Evolutionary conservation across 2,888 invertebrate genomes (phyloP), one percentile per base, ranked within the genome.

Genomic region (Trachelus tabidus): DNA sequence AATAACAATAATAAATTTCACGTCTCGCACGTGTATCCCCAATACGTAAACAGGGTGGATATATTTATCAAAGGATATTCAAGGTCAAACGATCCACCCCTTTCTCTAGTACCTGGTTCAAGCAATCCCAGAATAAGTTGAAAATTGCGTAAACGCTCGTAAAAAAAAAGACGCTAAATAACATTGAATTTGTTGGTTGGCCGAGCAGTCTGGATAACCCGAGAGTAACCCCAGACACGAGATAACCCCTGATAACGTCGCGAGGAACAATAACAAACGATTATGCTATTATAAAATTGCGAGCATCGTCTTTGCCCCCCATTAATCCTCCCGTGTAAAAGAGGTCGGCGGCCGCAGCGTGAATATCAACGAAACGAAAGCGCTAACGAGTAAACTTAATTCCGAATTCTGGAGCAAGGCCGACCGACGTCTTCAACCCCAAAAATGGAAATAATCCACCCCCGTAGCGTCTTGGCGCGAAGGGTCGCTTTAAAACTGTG

Each of bases 61-160:
- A 34, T 75, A 30, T 56, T 69, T 76, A 34, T 56, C 75, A 74
- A 69, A 77, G 79, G 79, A 71, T 73, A 34, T 40, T 73, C 76
- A 80, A 81, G 81, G 82, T 77, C 37, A 78, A 40, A 76, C 79
- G 82, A 83, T 83, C 83, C 79, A 80, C 82, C 79, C 12, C 35
- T 11, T 35, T 34, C 77, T 73, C 68, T 79, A 79, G 79, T 84
- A 84, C 81, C 81, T 82, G 81, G 81, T 83, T 84, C 81, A 83
- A 82, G 83, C 80, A 81, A 77, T 83, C 81, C 81, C 82, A 82
- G 81, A 1, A 56, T 1, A 23, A 9, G 15, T 40, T 15, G 0
- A 40, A 15, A 40, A 40, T 40, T 40, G 4, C 15, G 4, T 56
- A 56, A 56, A 23, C 9, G 2, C 4, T 4, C 15, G 23, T 15